Percentiles rank a stretch among this genome's conserved stretches.
These are phyloP conservation scores for Heliconius hermathena DNA, from an alignment of 1,140 invertebrate species.

Conservation along the genomic window DNA sequence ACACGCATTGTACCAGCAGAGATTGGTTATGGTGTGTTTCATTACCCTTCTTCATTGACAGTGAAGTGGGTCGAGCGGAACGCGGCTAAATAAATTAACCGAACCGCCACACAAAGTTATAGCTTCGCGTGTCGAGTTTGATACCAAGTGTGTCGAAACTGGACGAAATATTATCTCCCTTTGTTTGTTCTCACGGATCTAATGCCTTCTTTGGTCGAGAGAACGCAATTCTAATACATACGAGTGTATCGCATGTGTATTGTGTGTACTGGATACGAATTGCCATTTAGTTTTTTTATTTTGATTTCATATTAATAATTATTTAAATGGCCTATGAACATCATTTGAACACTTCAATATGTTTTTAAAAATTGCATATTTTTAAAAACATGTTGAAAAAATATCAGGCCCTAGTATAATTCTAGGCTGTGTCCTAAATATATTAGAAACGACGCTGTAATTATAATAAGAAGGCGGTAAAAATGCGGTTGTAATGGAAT, in stretches of 20 bases:
- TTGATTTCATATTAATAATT: no score
- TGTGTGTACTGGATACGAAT: neutral
- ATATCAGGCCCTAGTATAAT: no score
- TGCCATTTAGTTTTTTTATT: neutral
- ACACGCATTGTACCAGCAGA: conserved; percentile 44
- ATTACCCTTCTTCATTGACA: conserved; percentile 67
- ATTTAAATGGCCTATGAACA: no score
- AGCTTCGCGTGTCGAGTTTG: conserved; percentile 34
- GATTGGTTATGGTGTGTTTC: conserved; percentile 64
- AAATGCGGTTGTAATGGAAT: conserved; percentile 18
- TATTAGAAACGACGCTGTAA: neutral
- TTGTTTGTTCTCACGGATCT: conserved; percentile 48
- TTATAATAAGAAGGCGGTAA: neutral
- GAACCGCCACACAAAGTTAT: conserved; percentile 45
- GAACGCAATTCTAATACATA: neutral
- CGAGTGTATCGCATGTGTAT: neutral
- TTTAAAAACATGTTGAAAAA: no score
- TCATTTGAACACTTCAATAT: no score
- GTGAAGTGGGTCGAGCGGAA: conserved; percentile 69
- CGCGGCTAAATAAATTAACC: conserved; percentile 71
- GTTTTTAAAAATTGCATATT: no score
- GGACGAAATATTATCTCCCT: conserved; percentile 38
- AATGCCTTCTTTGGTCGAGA: conserved; percentile 26
- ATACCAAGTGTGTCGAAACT: conserved; percentile 35
- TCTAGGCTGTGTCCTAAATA: no score